phyloP scores from a whole-genome alignment of 2,888 invertebrate species.

The Heliothis peltigera region DNA sequence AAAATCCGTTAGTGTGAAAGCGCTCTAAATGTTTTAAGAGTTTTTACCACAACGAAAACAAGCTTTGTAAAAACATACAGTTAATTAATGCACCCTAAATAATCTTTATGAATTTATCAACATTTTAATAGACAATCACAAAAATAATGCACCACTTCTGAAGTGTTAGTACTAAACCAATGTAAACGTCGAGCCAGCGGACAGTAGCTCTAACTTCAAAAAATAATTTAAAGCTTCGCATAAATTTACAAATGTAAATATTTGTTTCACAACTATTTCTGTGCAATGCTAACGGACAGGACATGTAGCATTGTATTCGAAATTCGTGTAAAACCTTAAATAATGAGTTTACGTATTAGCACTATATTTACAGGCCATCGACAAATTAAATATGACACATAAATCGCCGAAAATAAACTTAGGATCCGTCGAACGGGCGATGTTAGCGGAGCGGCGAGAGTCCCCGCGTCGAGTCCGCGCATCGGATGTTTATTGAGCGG shows the following conservation, averaged over 20 bases:
- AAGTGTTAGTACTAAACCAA: conserved; percentile 70
- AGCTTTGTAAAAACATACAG: conserved; percentile 35
- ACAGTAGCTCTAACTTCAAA: conserved; percentile 73
- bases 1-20: no score
- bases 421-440: conserved; percentile 55
- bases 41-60: conserved; percentile 9
- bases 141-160: conserved; percentile 83
- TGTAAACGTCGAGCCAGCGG: conserved; percentile 74
- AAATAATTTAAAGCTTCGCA: conserved; percentile 89
- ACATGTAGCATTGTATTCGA: conserved; percentile 49
- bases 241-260: conserved; percentile 77
- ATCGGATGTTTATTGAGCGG: conserved; percentile 32
- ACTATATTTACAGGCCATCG: conserved; percentile 70
- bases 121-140: conserved; percentile 82
- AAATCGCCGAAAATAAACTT: conserved; percentile 61
- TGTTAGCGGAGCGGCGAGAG: conserved; percentile 23
- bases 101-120: conserved; percentile 65
- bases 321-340: conserved; percentile 45
- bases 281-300: conserved; percentile 44
- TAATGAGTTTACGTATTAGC: conserved; percentile 59
- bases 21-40: conserved; percentile 31
- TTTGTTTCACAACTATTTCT: conserved; percentile 61
- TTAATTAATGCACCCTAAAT: conserved; percentile 52
- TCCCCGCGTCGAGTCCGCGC: conserved; percentile 10
- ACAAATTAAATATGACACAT: conserved; percentile 78